Base-by-base conservation (phyloP, 1,140 invertebrate genomes). In the Tyrophagus putrescentiae region DNA sequence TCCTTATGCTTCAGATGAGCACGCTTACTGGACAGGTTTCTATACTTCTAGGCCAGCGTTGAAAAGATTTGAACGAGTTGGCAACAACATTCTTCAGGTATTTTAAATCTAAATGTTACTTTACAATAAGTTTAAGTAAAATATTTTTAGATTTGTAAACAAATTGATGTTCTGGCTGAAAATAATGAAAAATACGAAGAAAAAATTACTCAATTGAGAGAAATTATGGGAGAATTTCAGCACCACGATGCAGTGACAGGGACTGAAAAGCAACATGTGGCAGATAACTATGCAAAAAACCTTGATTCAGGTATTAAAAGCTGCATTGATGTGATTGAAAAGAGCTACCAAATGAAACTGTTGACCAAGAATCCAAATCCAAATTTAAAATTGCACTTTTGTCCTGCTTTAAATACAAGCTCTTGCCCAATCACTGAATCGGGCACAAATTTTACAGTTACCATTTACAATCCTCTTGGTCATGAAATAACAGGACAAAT, bases 221-320 rank as follows among this genome's bases (percentile, higher is more conserved):
- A 41, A 62, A 57, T 50, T 27, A 18, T 34, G 53, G 53, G 25
- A 16, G 23, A 50, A 7, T 7, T 53, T 18, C 42, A 63, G 36
- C 61, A 60, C 39, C 56, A 64, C 29, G 91, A 82, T 70, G 79
- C 76, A 21, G 73, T 81, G 3, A 77, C 75, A 33, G 90, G 91
- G 16, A 95, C 91, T 0, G 89, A 88, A 67, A 92, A 91, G 67
- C 82, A 94, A 72, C 79, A 85, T 50, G 89, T 94, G 0, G 82
- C 87, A 0, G 66, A 80, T 9, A 92, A 98, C 72, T 98, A 98
- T 70, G 80, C 77, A 0, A 73, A 80, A 63, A 74, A 83, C 2
- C 25, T 62, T 4, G 3, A n/a, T 13, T 13, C 36, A 13, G 36
- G 13, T 13, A 39, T 39, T 21, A 21, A 39, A 39, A 21, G 36